Evolutionary conservation across 1,140 invertebrate species (phyloP).

Genomic region (Drosophila pseudoobscura): DNA sequence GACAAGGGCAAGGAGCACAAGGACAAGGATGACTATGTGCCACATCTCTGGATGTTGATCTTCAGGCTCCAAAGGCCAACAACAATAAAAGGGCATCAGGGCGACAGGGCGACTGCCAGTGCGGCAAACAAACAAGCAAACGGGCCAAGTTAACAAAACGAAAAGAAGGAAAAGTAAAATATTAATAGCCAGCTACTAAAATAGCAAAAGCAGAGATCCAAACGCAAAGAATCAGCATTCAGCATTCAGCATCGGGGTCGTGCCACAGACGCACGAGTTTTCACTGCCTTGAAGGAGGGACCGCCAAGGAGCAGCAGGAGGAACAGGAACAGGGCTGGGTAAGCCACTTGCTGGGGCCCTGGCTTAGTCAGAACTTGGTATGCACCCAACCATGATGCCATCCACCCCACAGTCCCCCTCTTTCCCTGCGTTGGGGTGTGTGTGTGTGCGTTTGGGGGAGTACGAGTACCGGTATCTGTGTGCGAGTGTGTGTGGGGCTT

Average conservation of each 20-base stretch:
- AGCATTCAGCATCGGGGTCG: constrained; percentile 1
- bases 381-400: constrained; percentile 38
- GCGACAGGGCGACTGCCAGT: constrained; percentile 15
- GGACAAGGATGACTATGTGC: too few relatives aligned
- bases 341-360: constrained; percentile 39
- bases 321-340: constrained; percentile 1
- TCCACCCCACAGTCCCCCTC: constrained; percentile 24
- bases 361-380: constrained; percentile 49
- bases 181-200: constrained; percentile 79
- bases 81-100: constrained; percentile 51
- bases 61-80: not conserved
- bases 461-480: not conserved
- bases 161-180: constrained; percentile 60
- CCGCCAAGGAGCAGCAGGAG: not conserved
- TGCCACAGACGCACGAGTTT: constrained; percentile 30
- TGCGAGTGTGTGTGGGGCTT: constrained; percentile 31
- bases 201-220: constrained; percentile 56
- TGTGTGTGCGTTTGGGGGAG: constrained; percentile 1
- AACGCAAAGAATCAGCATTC: constrained; percentile 48
- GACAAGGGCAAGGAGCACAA: too few relatives aligned
- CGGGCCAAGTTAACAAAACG: constrained; percentile 42
- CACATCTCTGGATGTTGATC: constrained; percentile 5
- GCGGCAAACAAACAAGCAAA: constrained; percentile 46
- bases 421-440: constrained; percentile 22
- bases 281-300: constrained; percentile 22